phyloP scores from a whole-genome alignment of 2,888 invertebrate species.

The Podotricha telesiphe region DNA sequence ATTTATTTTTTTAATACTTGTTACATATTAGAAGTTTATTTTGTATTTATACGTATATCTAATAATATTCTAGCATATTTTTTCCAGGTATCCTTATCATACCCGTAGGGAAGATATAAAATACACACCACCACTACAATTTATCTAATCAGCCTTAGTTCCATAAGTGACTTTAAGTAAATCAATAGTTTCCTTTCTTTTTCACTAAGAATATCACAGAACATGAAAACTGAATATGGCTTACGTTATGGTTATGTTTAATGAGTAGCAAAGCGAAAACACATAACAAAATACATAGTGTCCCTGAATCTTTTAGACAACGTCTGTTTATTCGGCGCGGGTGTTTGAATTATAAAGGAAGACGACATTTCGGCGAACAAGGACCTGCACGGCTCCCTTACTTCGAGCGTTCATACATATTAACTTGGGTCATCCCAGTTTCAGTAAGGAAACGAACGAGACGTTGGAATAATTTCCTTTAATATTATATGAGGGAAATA shows the following conservation, averaged over 20 bases:
- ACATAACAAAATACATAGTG: slow-evolving; percentile 44
- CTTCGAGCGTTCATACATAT: slow-evolving; percentile 72
- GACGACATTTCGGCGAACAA: slow-evolving; percentile 60
- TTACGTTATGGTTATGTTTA: slow-evolving; percentile 22
- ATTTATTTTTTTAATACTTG: not conserved
- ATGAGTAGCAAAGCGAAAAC: slow-evolving; percentile 42
- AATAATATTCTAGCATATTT: too few species aligned
- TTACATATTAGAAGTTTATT: too few species aligned
- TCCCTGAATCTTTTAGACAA: slow-evolving; percentile 70
- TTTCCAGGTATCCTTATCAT: too few species aligned
- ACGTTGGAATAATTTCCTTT: slow-evolving; percentile 36
- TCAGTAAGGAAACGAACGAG: slow-evolving; percentile 36
- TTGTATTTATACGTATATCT: too few species aligned
- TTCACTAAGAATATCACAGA: not conserved
- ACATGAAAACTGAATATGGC: not conserved
- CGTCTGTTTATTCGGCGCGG: slow-evolving; percentile 71
- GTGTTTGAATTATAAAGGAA: slow-evolving; percentile 78
- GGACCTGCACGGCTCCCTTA: slow-evolving; percentile 44
- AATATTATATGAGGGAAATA: slow-evolving; percentile 30
- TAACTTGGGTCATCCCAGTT: slow-evolving; percentile 57
- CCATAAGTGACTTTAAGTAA: not conserved
- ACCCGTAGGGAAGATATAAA: too few species aligned
- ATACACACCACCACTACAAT: too few species aligned
- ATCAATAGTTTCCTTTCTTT: not conserved
- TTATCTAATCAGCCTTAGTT: not conserved